Evolutionary conservation across 2,888 invertebrate genomes (phyloP).

Genomic region (Heliconius aoede): DNA sequence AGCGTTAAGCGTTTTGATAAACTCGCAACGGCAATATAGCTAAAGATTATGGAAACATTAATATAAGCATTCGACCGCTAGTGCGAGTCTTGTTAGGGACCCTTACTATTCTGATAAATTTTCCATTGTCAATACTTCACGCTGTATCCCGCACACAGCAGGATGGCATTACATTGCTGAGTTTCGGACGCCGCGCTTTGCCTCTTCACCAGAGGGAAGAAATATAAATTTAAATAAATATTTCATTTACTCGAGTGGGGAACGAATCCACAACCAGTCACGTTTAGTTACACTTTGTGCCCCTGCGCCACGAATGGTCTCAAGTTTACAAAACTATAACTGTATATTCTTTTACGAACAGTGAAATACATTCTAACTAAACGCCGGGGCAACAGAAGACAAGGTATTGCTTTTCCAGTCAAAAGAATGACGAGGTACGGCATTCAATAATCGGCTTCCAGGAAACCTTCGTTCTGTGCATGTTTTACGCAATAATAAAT

Average conservation of each 20-base stretch:
- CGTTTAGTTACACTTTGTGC: no score
- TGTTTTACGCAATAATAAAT: constrained; percentile 23
- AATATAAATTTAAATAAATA: no score
- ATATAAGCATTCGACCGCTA: background rate
- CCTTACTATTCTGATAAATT: constrained; percentile 6
- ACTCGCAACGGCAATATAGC: constrained; percentile 10
- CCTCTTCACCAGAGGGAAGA: no score
- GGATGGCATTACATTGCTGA: no score
- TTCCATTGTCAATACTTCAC: background rate
- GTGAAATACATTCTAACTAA: background rate
- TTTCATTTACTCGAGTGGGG: no score
- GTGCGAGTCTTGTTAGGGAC: background rate
- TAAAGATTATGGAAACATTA: background rate
- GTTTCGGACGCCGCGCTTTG: no score
- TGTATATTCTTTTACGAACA: background rate
- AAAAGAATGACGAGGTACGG: constrained; percentile 26
- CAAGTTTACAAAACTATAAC: background rate
- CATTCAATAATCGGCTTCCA: constrained; percentile 34
- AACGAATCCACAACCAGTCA: no score
- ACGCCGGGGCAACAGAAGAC: constrained; percentile 3
- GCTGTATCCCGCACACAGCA: no score
- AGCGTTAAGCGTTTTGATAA: constrained; percentile 5
- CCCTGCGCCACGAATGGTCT: no score
- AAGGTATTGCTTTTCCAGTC: constrained; percentile 13
- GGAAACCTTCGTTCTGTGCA: constrained; percentile 30